phyloP scores from a whole-genome alignment of 2,797 vertebrate species.

The Acipenser ruthenus region DNA sequence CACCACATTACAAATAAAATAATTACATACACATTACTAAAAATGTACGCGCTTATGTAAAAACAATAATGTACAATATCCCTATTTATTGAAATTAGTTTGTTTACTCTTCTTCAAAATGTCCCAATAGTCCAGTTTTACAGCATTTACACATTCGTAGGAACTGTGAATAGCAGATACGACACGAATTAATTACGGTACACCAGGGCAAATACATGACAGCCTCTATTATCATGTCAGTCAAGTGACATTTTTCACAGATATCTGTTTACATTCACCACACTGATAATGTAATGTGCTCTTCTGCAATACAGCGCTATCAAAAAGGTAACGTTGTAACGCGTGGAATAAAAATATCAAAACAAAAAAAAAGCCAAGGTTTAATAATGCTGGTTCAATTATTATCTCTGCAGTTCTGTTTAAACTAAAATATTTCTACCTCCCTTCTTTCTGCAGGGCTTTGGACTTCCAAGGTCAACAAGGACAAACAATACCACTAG shows the following conservation, averaged over 20 bases:
- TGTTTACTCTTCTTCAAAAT: too few species aligned
- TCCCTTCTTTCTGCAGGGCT: constrained; percentile 75
- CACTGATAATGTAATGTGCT: constrained; percentile 40
- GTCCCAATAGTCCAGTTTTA: constrained; percentile 40
- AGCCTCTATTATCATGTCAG: constrained; percentile 62
- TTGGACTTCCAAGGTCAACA: constrained; percentile 96
- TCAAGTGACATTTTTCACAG: constrained; percentile 57
- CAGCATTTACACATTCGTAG: constrained; percentile 40
- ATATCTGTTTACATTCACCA: constrained; percentile 57
- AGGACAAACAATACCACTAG: constrained; percentile 97
- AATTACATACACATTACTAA: too few species aligned
- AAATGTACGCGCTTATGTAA: too few species aligned
- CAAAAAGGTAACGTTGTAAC: constrained; percentile 23
- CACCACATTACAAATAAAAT: too few species aligned
- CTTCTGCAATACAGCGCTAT: constrained; percentile 47
- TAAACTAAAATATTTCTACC: constrained; percentile 70
- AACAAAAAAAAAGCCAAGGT: background rate
- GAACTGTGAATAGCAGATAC: constrained; percentile 48
- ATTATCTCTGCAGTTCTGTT: constrained; percentile 57
- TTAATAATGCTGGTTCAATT: too few species aligned
- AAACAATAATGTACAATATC: too few species aligned
- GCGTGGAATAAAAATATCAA: constrained; percentile 4
- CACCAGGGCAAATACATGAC: constrained; percentile 59
- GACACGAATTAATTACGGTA: constrained; percentile 52
- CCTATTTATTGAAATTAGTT: too few species aligned